Conservation (phyloP, 1,140 invertebrate species). For the Heterodera carotae region DNA sequence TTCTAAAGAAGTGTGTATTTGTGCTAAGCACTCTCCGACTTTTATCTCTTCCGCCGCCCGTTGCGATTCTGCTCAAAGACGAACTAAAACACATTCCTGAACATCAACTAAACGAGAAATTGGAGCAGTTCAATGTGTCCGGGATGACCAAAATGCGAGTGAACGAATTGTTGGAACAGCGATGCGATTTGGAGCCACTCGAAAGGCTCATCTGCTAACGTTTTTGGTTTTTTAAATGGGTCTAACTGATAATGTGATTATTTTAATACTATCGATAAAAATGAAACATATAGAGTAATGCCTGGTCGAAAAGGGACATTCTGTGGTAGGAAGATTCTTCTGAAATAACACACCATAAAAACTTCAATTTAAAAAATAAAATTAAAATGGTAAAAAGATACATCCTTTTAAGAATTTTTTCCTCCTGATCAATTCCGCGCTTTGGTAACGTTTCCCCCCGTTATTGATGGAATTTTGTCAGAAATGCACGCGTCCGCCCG, state of each 20-base stretch:
- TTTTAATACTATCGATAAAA: too few relatives aligned
- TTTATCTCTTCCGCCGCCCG: slow-evolving; percentile 43
- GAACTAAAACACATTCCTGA: slow-evolving; percentile 51
- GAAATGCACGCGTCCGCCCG: background rate
- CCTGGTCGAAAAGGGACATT: too few relatives aligned
- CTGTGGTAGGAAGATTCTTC: too few relatives aligned
- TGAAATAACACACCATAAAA: too few relatives aligned
- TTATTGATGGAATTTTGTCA: background rate
- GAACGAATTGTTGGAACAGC: slow-evolving; percentile 46
- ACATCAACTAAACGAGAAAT: slow-evolving; percentile 43
- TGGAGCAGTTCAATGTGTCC: slow-evolving; percentile 44
- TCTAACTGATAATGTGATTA: too few relatives aligned
- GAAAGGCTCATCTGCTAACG: slow-evolving; percentile 24
- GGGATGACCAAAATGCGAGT: slow-evolving; percentile 34
- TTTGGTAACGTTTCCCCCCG: too few relatives aligned
- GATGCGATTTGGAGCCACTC: slow-evolving; percentile 41
- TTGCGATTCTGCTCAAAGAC: slow-evolving; percentile 48
- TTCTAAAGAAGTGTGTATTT: slow-evolving; percentile 39
- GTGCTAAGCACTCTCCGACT: slow-evolving; percentile 45
- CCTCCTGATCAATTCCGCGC: too few relatives aligned
- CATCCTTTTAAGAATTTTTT: too few relatives aligned
- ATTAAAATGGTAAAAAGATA: too few relatives aligned
- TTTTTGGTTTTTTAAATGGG: background rate
- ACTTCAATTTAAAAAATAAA: too few relatives aligned
- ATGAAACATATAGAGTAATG: too few relatives aligned